Conservation (phyloP, 2,797 vertebrate genomes). For the Rousettus madagascariensis region DNA sequence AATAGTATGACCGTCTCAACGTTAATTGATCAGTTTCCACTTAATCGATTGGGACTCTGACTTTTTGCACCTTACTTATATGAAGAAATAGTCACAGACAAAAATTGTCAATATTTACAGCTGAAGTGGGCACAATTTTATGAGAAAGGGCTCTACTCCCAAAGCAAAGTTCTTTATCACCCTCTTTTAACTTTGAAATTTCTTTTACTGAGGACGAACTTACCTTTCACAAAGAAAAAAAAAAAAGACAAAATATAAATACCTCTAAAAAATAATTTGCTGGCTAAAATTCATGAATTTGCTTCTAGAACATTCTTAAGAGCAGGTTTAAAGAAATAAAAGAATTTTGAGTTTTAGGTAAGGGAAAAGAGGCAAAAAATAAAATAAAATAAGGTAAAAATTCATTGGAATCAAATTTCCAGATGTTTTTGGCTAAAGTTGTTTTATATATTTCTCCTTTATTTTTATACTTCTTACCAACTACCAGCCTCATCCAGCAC, state of each 20-base stretch:
- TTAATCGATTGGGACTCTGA: not conserved
- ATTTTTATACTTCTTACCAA: not conserved
- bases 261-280: not conserved
- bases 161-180: not conserved
- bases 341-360: not conserved
- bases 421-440: not conserved
- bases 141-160: not conserved
- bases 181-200: slow-evolving; percentile 5
- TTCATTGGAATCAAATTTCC: not conserved
- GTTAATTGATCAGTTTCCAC: not conserved
- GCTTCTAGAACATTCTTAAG: not conserved
- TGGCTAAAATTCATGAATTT: not conserved
- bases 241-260: not conserved
- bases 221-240: not conserved
- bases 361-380: not conserved
- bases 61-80: not conserved
- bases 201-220: not conserved
- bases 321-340: not conserved
- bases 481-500: not conserved
- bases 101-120: not conserved
- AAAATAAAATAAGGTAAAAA: not conserved
- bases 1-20: not conserved
- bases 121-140: not conserved
- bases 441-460: not conserved
- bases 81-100: slow-evolving; percentile 10